Base-by-base conservation (phyloP, 2,888 invertebrate species). In the Rhorus exstirpatorius region DNA sequence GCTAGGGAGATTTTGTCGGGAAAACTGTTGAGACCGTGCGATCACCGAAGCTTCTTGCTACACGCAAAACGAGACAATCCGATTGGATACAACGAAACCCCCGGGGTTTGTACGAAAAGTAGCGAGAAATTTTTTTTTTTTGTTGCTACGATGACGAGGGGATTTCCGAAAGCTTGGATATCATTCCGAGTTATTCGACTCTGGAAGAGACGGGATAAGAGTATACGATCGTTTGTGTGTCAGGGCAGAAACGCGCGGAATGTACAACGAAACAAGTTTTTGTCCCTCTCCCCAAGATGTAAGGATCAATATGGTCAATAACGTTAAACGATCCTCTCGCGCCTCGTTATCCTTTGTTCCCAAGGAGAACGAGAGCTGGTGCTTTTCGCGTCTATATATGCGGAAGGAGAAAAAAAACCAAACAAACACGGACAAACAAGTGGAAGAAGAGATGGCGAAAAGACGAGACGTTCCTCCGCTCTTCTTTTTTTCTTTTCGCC, bases 311-410 rank as follows among this genome's bases (percentile, higher is more conserved):
- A n/a, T 31, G 88, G 88, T 86, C 88, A 90, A 90, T 91, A 90
- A 89, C 88, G 90, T 90, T 91, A 90, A 91, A 89, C 89, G 90
- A 89, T 91, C 87, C 89, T 72, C 67, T 91, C 89, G 89, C 90
- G 89, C 89, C 90, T 92, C 90, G 91, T 91, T 92, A 91, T 91
- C 89, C 89, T 90, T 88, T 86, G 87, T 89, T 87, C 86, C 81
- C 75, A 63, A 38, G 41, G 41, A 19, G 21, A 75, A 26, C 53
- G n/a, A 17, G 55, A 44, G 46, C 44, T 31, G 46, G 44, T 17
- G 41, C 14, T 55, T 46, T 44, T 24, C 55, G 17, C 14, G 44
- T 53, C 53, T 41, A 44, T 4, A n/a, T 14, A 38, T n/a, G n/a
- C n/a, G n/a, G 38, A 0, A 53, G 14, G 53, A 24, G 19, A 31